A percentile compares a stretch with the other conserved stretches of the same genome.
phyloP scores from a whole-genome alignment of 2,888 invertebrate species.

The Yponomeuta plumbellus region DNA sequence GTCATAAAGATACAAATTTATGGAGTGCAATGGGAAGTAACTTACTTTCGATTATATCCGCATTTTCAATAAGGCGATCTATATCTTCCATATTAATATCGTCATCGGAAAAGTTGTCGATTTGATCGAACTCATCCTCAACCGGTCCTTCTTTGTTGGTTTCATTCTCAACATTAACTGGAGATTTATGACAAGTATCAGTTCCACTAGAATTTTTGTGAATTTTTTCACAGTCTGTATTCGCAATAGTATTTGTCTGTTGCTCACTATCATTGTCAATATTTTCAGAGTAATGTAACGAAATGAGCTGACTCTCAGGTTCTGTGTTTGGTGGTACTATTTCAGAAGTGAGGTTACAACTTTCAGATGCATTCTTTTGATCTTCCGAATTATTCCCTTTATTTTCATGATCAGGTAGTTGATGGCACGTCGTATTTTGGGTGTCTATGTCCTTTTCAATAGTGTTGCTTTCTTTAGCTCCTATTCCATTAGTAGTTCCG shows the following conservation, averaged over 20 bases:
- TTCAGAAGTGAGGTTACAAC: background rate
- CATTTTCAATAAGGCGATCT: slow-evolving; percentile 55
- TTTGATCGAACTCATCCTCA: slow-evolving; percentile 22
- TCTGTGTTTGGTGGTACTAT: slow-evolving; percentile 13
- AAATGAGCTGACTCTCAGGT: slow-evolving; percentile 23
- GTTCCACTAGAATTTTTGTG: background rate
- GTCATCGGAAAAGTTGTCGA: slow-evolving; percentile 50
- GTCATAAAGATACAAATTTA: too few relatives aligned
- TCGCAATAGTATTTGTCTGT: slow-evolving; percentile 2
- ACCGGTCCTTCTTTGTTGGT: slow-evolving; percentile 11
- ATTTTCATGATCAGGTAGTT: background rate
- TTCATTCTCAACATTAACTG: background rate
- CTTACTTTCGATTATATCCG: slow-evolving; percentile 47
- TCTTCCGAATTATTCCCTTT: background rate
- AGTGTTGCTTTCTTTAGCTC: background rate
- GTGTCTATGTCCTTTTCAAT: background rate
- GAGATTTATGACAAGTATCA: background rate
- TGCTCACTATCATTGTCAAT: slow-evolving; percentile 10
- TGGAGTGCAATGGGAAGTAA: background rate
- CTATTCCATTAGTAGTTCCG: background rate
- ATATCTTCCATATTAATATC: slow-evolving; percentile 57
- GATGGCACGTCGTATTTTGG: slow-evolving; percentile 4
- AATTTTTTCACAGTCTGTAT: background rate
- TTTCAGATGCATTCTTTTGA: background rate
- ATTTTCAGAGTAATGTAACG: slow-evolving; percentile 39